Percentiles rank a stretch among this genome's conserved stretches.
Evolutionary conservation across 2,797 vertebrate genomes (phyloP).

Genomic region (Erethizon dorsatum): DNA sequence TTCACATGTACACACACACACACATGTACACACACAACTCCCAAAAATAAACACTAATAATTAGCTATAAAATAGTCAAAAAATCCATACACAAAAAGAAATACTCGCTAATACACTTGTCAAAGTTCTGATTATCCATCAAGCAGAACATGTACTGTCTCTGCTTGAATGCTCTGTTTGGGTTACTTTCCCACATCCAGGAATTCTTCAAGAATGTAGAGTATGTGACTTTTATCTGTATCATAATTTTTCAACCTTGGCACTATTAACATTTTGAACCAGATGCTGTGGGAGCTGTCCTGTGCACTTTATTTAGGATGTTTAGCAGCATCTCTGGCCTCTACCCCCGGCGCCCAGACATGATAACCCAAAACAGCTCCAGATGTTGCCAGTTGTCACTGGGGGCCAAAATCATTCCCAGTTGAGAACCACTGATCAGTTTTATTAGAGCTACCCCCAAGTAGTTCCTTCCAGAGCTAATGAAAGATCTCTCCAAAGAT

Average conservation of each 20-base stretch:
- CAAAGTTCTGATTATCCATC: background rate
- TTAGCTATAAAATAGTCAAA: background rate
- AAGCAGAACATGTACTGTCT: background rate
- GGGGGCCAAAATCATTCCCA: background rate
- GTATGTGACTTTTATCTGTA: conserved; percentile 5
- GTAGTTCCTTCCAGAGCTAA: conserved; percentile 17
- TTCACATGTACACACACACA: background rate
- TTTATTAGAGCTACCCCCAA: conserved; percentile 2
- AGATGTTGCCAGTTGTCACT: background rate
- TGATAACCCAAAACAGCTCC: background rate
- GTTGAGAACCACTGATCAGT: background rate
- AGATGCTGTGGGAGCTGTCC: background rate
- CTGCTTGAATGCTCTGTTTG: background rate
- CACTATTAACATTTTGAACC: background rate
- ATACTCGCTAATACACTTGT: background rate
- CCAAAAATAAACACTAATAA: background rate
- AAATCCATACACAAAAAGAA: conserved; percentile 2
- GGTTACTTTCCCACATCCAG: background rate
- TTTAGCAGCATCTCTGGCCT: background rate
- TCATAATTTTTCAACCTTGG: background rate
- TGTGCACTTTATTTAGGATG: background rate
- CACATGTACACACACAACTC: background rate
- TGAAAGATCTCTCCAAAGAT: background rate
- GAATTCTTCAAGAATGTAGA: conserved; percentile 34
- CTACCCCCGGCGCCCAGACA: background rate